Base-by-base conservation (phyloP, 2,888 invertebrate genomes). In the Gymnoscelis rufifasciata region DNA sequence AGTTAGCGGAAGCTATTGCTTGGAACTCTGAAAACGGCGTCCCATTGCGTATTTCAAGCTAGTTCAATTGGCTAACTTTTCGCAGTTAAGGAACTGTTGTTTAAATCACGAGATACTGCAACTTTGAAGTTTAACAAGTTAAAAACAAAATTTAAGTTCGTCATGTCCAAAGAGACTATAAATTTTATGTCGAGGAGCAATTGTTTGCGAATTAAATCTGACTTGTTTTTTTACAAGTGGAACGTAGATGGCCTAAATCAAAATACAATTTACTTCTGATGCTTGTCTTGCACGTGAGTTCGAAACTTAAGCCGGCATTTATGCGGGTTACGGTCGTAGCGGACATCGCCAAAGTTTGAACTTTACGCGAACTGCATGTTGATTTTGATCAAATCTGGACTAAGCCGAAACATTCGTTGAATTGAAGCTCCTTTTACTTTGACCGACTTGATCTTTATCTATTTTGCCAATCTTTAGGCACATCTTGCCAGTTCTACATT, bases 241-340 rank as follows among this genome's bases (percentile, higher is more conserved):
- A 78, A 11, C 77, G 81, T 77, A 67, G 68, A 61, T 69, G 78
- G 68, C 72, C 76, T 71, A 76, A 78, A 82, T 82, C 76, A 78
- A 79, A 79, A 72, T 71, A 77, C 73, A 71, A 78, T 79, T 80
- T 79, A 73, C 71, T 76, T 73, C 62, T 74, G 78, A 77, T 77
- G 71, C 63, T 78, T 81, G 81, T 83, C 76, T 77, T 10, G 74
- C 70, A 83, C 82, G 81, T 82, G 80, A 72, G 73, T 65, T 68
- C 70, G 68, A 64, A 77, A 70, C 71, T 55, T 66, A 71, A 75
- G 62, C 63, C 69, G 58, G 53, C 60, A 57, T 57, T 59, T 65
- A 64, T 60, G 54, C 60, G 66, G 78, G 74, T 78, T 76, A 77
- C 76, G 74, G 79, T 67, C 80, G 35, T 61, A 53, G 52, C 62